A percentile compares a stretch with the other conserved stretches of the same genome.
phyloP scores from a whole-genome alignment of 2,888 invertebrate genomes.

The Priocnemis perturbator region DNA sequence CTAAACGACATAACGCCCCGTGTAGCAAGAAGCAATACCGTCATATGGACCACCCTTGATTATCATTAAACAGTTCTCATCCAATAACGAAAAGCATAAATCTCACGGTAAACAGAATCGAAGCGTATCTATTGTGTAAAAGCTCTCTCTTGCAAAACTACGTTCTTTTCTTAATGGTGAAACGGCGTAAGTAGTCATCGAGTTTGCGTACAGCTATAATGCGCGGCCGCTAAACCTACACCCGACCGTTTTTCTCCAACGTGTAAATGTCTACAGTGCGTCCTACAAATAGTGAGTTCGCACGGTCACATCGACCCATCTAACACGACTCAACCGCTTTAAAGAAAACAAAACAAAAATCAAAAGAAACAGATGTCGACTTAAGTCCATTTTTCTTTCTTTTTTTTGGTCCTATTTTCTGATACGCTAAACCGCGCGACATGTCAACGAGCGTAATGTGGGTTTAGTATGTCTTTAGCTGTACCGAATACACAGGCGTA shows the following conservation, averaged over 20 bases:
- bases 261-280: too few relatives aligned
- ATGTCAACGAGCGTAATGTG: slow-evolving; percentile 5
- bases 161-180: not conserved
- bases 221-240: not conserved
- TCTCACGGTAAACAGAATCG: slow-evolving; percentile 1
- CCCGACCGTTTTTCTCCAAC: not conserved
- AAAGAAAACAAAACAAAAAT: slow-evolving; percentile 18
- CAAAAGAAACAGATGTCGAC: slow-evolving; percentile 13
- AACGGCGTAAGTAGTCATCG: too few relatives aligned
- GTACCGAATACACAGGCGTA: slow-evolving; percentile 31
- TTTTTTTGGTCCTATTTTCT: slow-evolving; percentile 53
- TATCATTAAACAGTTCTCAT: slow-evolving; percentile 7
- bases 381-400: slow-evolving; percentile 24
- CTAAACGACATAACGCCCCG: slow-evolving; percentile 16
- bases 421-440: slow-evolving; percentile 25
- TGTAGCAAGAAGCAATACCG: not conserved
- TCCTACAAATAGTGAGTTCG: too few relatives aligned
- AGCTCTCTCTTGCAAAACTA: not conserved
- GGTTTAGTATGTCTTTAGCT: slow-evolving; percentile 36
- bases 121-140: slow-evolving; percentile 2
- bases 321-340: too few relatives aligned
- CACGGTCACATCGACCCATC: too few relatives aligned
- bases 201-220: not conserved
- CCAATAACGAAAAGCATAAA: slow-evolving; percentile 1
- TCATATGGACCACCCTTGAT: not conserved